Evolutionary conservation across 2,113 vertebrate genomes (phyloP).

Genomic region (Fregetta grallaria): DNA sequence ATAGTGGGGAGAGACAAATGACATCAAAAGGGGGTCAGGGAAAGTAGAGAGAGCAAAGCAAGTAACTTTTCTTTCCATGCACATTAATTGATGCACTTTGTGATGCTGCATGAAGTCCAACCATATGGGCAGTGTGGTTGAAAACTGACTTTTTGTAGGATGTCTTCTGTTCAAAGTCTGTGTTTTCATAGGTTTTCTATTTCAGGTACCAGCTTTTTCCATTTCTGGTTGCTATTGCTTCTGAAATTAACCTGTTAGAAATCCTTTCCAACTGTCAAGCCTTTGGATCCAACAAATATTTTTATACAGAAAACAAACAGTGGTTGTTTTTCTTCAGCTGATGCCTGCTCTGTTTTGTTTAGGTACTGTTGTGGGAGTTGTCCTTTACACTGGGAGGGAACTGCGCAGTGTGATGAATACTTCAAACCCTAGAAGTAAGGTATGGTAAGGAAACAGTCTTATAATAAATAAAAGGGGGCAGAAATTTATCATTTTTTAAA

Average conservation of each 20-base stretch:
- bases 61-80: neutral
- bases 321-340: neutral
- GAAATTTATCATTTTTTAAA: neutral
- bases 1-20: neutral
- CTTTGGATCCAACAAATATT: neutral
- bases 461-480: neutral
- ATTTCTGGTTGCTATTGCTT: neutral
- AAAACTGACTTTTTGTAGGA: neutral
- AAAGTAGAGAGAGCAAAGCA: neutral
- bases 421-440: conserved; percentile 95
- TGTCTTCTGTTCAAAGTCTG: neutral
- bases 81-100: neutral
- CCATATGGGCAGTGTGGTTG: neutral
- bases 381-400: conserved; percentile 94
- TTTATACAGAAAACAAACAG: neutral
- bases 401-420: conserved; percentile 98
- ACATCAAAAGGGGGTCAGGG: neutral
- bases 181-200: neutral
- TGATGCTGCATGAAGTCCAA: neutral
- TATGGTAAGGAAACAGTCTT: conserved; percentile 47
- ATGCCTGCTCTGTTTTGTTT: neutral
- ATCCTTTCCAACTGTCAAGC: neutral
- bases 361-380: conserved; percentile 97
- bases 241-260: neutral
- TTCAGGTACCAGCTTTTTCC: neutral